A percentile compares a stretch with the other conserved stretches of the same genome.
These are phyloP conservation scores for Hybognathus amarus DNA, from an alignment of 2,797 vertebrate genomes.

Conservation along the genomic window DNA sequence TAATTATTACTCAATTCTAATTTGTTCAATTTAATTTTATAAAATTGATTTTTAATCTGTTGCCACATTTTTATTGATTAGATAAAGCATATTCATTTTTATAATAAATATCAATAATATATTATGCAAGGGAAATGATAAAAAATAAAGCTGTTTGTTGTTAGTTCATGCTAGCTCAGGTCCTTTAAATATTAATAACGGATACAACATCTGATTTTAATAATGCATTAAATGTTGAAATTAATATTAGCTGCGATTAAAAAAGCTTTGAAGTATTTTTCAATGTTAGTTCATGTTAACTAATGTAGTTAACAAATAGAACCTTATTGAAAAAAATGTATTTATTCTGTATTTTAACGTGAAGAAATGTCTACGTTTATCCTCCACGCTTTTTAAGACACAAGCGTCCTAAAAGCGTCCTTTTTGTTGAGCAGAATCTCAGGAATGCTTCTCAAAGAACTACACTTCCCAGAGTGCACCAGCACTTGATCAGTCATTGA, in stretches of 20 bases:
- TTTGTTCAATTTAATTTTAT: too few species aligned
- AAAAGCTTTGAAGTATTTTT: neutral
- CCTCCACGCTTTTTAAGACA: neutral
- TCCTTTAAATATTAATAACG: neutral
- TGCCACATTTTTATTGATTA: too few species aligned
- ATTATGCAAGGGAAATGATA: too few species aligned
- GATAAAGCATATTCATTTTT: too few species aligned
- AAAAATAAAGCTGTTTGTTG: neutral
- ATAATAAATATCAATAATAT: too few species aligned
- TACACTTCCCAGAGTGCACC: too few species aligned
- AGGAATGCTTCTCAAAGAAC: too few species aligned
- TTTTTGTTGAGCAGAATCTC: too few species aligned
- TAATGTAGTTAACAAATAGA: neutral
- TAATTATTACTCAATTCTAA: too few species aligned
- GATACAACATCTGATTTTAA: neutral
- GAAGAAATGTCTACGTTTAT: neutral
- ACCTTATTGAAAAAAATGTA: neutral
- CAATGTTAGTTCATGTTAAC: neutral
- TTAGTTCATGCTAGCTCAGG: neutral
- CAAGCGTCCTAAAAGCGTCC: too few species aligned
- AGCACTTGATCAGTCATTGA: too few species aligned
- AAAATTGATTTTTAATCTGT: too few species aligned
- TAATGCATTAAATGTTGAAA: neutral
- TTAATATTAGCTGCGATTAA: neutral
- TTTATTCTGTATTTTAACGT: neutral